Evolutionary conservation across 2,888 invertebrate genomes (phyloP), one percentile per base, ranked within the genome.

Genomic region (Lottia gigantea): DNA sequence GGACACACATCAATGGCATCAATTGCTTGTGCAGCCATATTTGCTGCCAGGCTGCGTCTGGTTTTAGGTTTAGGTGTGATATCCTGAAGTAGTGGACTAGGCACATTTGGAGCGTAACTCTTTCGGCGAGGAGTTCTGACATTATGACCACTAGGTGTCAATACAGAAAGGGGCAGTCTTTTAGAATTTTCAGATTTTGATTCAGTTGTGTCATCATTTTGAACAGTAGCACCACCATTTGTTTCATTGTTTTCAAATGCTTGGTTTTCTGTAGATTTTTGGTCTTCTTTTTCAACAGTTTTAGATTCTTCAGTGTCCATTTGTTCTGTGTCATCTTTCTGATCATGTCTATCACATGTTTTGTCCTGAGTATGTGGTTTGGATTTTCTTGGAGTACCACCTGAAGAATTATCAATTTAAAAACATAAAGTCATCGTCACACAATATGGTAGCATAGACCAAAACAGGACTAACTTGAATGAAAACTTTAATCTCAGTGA

Each of bases 71-170:
- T 67, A 76, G 62, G 78, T 68, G 75, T 83, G 75, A 68, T 75
- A 62, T 76, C 80, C 23, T 76, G 72, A 11, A 85, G 71, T 8
- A 85, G 71, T n/a, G 85, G 85, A 71, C 85, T 85, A 40, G 83
- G 83, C n/a, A 83, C 74, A 8, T 73, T 76, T 11, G 83, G 85
- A 6, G 78, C 67, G 66, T 83, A 85, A 68, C 82, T 83, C 61
- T 72, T 75, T 64, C 79, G 78, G 8, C 74, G 71, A 0, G 78
- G 78, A 25, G 80, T 76, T 63, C 49, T 65, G 23, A 55, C 25
- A 11, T 47, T 26, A 11, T 40, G 40, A 3, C 40, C 40, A 16
- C n/a, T 26, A 61, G 26, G 26, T n/a, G 63, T 26, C 64, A 62
- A 23, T n/a, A 26, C 16, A 45, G 23, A 23, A n/a, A 62, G 23